phyloP scores from a whole-genome alignment of 2,888 invertebrate genomes.

The Tricholauxania praeusta region DNA sequence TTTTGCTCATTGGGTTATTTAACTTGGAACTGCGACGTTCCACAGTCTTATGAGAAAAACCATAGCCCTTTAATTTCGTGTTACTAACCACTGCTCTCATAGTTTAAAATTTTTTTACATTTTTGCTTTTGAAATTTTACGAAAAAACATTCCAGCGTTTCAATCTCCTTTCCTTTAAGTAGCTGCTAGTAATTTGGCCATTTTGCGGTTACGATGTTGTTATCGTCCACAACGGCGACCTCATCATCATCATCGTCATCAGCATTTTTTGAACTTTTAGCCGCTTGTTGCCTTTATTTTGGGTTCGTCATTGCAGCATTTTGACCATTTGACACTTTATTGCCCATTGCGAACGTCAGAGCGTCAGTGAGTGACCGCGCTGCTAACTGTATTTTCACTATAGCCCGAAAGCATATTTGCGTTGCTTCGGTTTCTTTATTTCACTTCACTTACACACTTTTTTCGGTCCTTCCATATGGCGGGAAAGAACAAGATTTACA shows the following conservation, averaged over 20 bases:
- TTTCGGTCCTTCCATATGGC: slow-evolving; percentile 11
- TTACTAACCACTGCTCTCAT: too few relatives aligned
- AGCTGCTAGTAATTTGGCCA: not conserved
- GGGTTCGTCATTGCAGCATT: not conserved
- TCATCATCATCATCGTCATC: too few relatives aligned
- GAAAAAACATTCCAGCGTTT: not conserved
- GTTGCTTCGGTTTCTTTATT: not conserved
- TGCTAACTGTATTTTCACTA: slow-evolving; percentile 9
- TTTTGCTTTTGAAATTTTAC: too few relatives aligned
- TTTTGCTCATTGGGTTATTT: too few relatives aligned
- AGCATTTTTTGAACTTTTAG: not conserved
- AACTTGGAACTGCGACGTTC: too few relatives aligned
- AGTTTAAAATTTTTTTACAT: too few relatives aligned
- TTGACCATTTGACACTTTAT: not conserved
- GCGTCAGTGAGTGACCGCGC: not conserved
- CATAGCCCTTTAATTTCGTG: too few relatives aligned
- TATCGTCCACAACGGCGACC: not conserved
- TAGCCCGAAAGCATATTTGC: slow-evolving; percentile 1
- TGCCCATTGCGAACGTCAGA: not conserved
- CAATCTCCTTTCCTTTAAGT: not conserved
- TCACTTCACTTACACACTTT: too few relatives aligned
- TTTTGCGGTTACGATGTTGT: not conserved
- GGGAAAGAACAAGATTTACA: not conserved
- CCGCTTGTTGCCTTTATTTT: slow-evolving; percentile 17
- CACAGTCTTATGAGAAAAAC: too few relatives aligned